These are phyloP conservation scores for Drosophila nigrodunni DNA, from an alignment of 1,140 invertebrate genomes.

Conservation along the genomic window DNA sequence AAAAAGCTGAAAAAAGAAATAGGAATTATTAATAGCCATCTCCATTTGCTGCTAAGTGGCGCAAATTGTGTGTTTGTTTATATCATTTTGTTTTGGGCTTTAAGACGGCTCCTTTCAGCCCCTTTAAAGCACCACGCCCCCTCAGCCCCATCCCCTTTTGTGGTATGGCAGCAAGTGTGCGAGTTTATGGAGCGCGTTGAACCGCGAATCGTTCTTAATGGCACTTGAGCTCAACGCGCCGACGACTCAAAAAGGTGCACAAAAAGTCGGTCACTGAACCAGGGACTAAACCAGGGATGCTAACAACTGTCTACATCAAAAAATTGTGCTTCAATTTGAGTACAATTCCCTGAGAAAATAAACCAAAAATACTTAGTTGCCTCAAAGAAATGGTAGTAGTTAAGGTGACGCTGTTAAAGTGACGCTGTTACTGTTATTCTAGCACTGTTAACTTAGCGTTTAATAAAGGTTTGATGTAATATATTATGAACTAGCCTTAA, in stretches of 20 bases:
- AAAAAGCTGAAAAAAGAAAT: slow-evolving; percentile 55
- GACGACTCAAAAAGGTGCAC: slow-evolving; percentile 10
- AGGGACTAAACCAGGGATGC: too few relatives aligned
- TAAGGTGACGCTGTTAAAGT: background rate
- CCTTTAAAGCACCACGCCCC: slow-evolving; percentile 21
- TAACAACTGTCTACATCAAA: slow-evolving; percentile 2
- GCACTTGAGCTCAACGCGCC: slow-evolving; percentile 60
- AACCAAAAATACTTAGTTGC: background rate
- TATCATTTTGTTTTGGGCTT: slow-evolving; percentile 73
- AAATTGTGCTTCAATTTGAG: slow-evolving; percentile 13
- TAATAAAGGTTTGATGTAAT: too few relatives aligned
- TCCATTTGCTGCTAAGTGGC: slow-evolving; percentile 82
- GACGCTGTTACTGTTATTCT: background rate
- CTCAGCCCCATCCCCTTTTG: background rate
- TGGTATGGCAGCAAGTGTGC: background rate
- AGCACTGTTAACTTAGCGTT: too few relatives aligned
- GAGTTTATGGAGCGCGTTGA: slow-evolving; percentile 70
- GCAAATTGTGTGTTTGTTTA: slow-evolving; percentile 83
- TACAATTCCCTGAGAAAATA: slow-evolving; percentile 1
- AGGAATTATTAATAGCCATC: slow-evolving; percentile 80
- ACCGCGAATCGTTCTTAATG: slow-evolving; percentile 72
- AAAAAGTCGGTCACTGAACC: background rate
- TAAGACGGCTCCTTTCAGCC: slow-evolving; percentile 48
- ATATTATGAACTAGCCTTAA: too few relatives aligned
- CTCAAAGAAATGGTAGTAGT: background rate